Percentiles rank a stretch among this genome's conserved stretches.
These are phyloP conservation scores for Phaedon cochleariae DNA, from an alignment of 2,888 invertebrate species.

Conservation along the genomic window DNA sequence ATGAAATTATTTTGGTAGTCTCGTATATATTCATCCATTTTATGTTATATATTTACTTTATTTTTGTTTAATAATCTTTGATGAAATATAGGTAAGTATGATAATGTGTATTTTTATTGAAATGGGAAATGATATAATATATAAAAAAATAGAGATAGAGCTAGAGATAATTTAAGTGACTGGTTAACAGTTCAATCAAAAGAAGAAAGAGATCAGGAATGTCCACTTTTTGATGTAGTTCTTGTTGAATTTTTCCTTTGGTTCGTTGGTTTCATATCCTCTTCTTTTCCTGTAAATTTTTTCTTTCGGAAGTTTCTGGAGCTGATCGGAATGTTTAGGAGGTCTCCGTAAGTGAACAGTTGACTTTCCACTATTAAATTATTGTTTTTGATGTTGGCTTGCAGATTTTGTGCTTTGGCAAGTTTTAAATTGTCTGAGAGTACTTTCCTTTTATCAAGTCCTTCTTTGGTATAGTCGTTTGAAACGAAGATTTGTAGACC, in stretches of 20 bases:
- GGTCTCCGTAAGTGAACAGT: slow-evolving; percentile 5
- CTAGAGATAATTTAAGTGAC: too few relatives aligned
- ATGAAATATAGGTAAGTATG: too few relatives aligned
- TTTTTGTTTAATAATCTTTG: too few relatives aligned
- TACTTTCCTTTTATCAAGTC: neutral
- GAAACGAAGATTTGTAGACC: neutral
- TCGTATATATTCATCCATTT: neutral
- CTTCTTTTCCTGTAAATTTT: neutral
- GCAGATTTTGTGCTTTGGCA: slow-evolving; percentile 4
- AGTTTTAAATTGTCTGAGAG: slow-evolving; percentile 3
- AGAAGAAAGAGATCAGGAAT: neutral
- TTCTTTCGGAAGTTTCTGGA: neutral
- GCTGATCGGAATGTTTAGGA: neutral
- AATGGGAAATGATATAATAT: too few relatives aligned
- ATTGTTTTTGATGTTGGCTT: slow-evolving; percentile 7
- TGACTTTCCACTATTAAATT: slow-evolving; percentile 4
- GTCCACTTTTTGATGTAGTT: neutral
- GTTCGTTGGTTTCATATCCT: neutral
- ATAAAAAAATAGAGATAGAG: too few relatives aligned
- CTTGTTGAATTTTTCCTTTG: neutral
- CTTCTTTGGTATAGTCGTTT: slow-evolving; percentile 1
- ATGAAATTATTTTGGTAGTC: neutral
- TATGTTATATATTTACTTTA: neutral
- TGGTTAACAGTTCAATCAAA: too few relatives aligned
- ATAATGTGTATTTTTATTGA: too few relatives aligned